phyloP scores from a whole-genome alignment of 2,888 invertebrate species.

The Pharmacophagus antenor region DNA sequence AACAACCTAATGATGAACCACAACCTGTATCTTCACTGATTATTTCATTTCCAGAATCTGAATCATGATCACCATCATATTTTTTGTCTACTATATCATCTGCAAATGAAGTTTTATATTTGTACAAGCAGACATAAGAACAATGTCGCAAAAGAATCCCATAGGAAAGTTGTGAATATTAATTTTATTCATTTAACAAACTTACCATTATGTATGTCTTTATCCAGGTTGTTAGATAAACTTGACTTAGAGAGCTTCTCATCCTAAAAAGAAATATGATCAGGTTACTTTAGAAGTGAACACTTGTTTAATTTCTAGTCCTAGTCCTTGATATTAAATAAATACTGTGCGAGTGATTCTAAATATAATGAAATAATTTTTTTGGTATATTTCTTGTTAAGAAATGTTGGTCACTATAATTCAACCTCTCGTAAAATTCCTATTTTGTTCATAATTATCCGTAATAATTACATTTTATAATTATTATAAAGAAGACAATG shows the following conservation, averaged over 20 bases:
- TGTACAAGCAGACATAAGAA: not conserved
- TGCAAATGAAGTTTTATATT: slow-evolving; percentile 3
- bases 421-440: no score
- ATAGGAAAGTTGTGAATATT: not conserved
- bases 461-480: no score
- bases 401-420: no score
- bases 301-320: not conserved
- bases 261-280: slow-evolving; percentile 3
- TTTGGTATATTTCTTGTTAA: no score
- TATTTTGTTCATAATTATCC: no score
- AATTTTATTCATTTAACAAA: not conserved
- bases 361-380: no score
- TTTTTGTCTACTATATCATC: slow-evolving; percentile 15
- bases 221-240: not conserved
- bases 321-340: not conserved
- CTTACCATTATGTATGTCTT: slow-evolving; percentile 21
- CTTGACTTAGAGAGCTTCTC: not conserved
- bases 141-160: not conserved
- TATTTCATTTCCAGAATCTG: slow-evolving; percentile 46
- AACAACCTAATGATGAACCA: slow-evolving; percentile 65
- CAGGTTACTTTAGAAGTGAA: not conserved
- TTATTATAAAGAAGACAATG: no score
- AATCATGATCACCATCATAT: slow-evolving; percentile 37
- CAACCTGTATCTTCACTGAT: slow-evolving; percentile 65
- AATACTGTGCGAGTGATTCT: no score